A percentile compares a stretch with the other conserved stretches of the same genome.
Evolutionary conservation across 2,797 vertebrate species (phyloP).

Genomic region (Darevskia mixta): DNA sequence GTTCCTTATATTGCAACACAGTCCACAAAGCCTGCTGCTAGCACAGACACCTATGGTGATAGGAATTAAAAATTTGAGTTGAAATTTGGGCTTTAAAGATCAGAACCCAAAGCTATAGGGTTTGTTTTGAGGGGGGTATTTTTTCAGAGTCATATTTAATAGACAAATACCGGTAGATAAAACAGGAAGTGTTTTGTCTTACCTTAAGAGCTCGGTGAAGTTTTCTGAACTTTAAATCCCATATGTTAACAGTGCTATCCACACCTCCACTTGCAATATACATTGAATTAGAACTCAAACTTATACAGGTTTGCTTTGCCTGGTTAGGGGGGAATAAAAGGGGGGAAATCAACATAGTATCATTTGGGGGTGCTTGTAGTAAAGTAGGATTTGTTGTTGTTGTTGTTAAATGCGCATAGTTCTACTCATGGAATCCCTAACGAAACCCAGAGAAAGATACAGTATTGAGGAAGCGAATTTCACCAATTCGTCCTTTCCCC

Average conservation of each 20-base stretch:
- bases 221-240: constrained; percentile 95
- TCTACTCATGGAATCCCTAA: too few species aligned
- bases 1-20: neutral
- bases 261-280: constrained; percentile 92
- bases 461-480: too few species aligned
- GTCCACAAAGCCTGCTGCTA: neutral
- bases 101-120: neutral
- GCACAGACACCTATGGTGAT: neutral
- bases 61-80: neutral
- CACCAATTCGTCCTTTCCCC: too few species aligned
- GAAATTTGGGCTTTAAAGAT: neutral
- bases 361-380: neutral
- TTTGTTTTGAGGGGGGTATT: neutral
- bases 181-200: constrained; percentile 38
- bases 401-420: too few species aligned
- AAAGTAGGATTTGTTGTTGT: neutral
- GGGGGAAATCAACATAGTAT: neutral
- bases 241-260: constrained; percentile 92
- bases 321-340: constrained; percentile 61
- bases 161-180: neutral
- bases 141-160: neutral
- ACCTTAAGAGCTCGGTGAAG: constrained; percentile 92
- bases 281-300: constrained; percentile 89
- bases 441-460: too few species aligned
- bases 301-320: constrained; percentile 93